Conservation (phyloP, 2,797 vertebrate species). For the Fistularia tabacaria region DNA sequence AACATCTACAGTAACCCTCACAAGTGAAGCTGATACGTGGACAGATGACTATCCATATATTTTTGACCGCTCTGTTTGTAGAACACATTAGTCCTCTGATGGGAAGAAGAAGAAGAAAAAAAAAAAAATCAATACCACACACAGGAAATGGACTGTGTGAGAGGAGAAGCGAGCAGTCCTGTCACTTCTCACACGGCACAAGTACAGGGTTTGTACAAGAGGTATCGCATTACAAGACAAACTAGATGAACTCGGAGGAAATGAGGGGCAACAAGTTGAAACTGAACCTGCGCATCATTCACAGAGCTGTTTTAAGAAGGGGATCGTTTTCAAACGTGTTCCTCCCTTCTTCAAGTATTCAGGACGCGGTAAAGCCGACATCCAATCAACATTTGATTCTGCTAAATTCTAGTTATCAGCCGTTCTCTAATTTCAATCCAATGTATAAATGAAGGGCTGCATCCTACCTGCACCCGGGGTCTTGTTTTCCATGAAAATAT, state of each 20-base stretch:
- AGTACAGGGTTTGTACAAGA: conserved; percentile 26
- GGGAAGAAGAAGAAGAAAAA: conserved; percentile 56
- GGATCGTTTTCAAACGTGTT: not conserved
- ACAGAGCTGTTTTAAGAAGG: not conserved
- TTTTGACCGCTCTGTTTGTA: conserved; percentile 42
- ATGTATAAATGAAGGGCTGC: conserved; percentile 1
- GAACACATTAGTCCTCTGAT: conserved; percentile 47
- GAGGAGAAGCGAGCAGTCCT: conserved; percentile 33
- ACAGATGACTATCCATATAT: conserved; percentile 18
- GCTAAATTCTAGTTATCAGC: no score
- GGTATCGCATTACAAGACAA: conserved; percentile 43
- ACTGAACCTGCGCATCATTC: conserved; percentile 12
- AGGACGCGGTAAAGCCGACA: no score
- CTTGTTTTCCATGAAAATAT: conserved; percentile 68
- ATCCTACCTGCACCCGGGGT: conserved; percentile 51
- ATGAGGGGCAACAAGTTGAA: conserved; percentile 55
- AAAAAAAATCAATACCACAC: conserved; percentile 29
- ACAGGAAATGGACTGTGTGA: conserved; percentile 54
- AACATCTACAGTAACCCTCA: not conserved
- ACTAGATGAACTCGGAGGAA: conserved; percentile 28
- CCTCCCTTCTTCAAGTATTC: no score
- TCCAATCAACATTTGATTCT: no score
- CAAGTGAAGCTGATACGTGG: conserved; percentile 1
- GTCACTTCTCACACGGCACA: conserved; percentile 47
- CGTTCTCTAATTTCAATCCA: no score